Evolutionary conservation across 2,888 invertebrate genomes (phyloP), one percentile per base, ranked within the genome.

Genomic region (Philopedon plagiatum): DNA sequence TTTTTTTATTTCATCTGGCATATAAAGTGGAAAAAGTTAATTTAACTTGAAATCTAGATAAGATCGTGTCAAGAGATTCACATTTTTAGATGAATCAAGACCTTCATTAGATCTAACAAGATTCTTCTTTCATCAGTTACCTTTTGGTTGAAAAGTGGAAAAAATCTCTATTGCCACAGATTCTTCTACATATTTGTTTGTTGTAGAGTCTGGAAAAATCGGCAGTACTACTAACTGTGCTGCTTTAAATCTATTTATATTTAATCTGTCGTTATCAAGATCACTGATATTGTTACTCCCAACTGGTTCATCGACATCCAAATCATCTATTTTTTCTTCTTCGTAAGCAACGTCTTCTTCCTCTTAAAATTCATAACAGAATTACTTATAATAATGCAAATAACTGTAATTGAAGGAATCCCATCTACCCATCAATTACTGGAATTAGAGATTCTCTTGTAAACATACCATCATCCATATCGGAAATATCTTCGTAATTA

Each of bases 261-360:
- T 46, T 9, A 70, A 46, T 15, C 60, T 21, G 23, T 60, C 54
- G 18, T 23, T 15, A 7, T 65, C 56, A 2, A 32, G 54, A 26
- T 72, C 46, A 26, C 51, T 49, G 41, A 41, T 58, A 18, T 26
- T 65, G 29, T 51, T 46, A 13, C 23, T 63, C 11, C 7, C 51
- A 9, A 34, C 15, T 15, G 54, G 21, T 18, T 71, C 71, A 0
- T 71, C 65, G 8, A 65, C 26, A 5, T 65, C 65, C 4, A 71
- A 3, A 21, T 71, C 37, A 11, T 54, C 66, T n/a, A 21, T 4
- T 0, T 61, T 62, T 44, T 46, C 70, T 15, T 54, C 68, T 21
- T 71, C 72, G 21, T 65, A 68, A 18, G 58, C 34, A 26, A 57
- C 46, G 18, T 74, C 70, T 4, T 70, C 67, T 13, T 77, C 75